Evolutionary conservation across 2,113 vertebrate species (phyloP), one percentile per base, ranked within the genome.

Genomic region (human (Homo sapiens)): DNA sequence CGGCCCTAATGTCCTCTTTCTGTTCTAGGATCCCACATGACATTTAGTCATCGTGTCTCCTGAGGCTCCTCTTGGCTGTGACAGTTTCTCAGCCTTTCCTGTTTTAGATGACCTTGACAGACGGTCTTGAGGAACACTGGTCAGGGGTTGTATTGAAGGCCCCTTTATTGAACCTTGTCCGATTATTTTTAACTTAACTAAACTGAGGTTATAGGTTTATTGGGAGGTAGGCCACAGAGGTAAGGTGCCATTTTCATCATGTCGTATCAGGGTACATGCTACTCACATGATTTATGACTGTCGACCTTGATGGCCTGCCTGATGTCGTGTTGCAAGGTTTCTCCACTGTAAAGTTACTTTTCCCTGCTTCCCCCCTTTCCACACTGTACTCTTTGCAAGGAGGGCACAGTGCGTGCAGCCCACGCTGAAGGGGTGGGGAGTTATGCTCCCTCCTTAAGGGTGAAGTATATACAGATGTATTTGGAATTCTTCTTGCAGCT

Each of bases 361-460:
- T 6, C 22, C 13, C 32, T 25, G 13, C 25, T 50, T 8, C 80
- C 1, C 64, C 20, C 11, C 32, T 27, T 6, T 82, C 89, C 17
- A 25, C 6, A 32, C 45, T 1, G 4, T 32, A 18, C 35, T 40
- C 45, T 57, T 43, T 68, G 89, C 45, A 73, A 59, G 85, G 30
- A 82, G 43, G 90, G 18, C 25, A 11, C 17, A 35, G 18, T 70
- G 18, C 18, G 3, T 70, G 20, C 35, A 13, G 66, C 75, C n/a
- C 14, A 14, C 40, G 6, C 35, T 4, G 8, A 20, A 18, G 12
- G n/a, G 75, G 8, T 3, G 48, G 27, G 35, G 11, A 50, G 14
- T 43, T 35, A 18, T 8, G 8, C n/a, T 4, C 2, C 40, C 40
- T 89, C 38, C 40, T 0, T 0, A 22, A 1, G 18, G 4, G 2